Percentiles rank a stretch among this genome's conserved stretches.
These are phyloP conservation scores for Jordanella pulchra DNA, from an alignment of 2,797 vertebrate genomes.

Conservation along the genomic window DNA sequence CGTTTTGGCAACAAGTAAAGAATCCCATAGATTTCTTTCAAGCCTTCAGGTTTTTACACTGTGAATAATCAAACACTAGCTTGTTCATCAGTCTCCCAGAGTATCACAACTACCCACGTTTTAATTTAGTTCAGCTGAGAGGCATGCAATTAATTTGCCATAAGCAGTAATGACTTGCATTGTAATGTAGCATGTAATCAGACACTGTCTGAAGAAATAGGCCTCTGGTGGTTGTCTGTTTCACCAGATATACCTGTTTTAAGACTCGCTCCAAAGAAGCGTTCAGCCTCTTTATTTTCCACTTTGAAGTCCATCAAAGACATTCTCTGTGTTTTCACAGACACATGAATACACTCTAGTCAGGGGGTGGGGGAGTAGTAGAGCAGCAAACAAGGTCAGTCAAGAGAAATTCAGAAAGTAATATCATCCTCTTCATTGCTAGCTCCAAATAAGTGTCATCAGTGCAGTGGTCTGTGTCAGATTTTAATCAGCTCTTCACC, in stretches of 20 bases:
- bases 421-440: conserved; percentile 61
- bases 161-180: conserved; percentile 68
- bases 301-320: conserved; percentile 61
- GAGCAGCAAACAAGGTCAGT: conserved; percentile 35
- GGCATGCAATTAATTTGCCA: conserved; percentile 70
- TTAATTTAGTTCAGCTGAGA: conserved; percentile 67
- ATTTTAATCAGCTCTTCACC: conserved; percentile 72
- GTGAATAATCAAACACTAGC: conserved; percentile 39
- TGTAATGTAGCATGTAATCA: conserved; percentile 69
- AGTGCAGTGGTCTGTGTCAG: conserved; percentile 65
- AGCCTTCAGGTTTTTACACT: conserved; percentile 32
- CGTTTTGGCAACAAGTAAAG: neutral
- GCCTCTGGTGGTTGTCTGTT: conserved; percentile 39
- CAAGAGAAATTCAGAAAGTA: conserved; percentile 33
- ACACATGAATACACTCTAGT: conserved; percentile 17
- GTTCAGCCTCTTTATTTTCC: conserved; percentile 26
- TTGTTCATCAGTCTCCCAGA: conserved; percentile 58
- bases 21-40: conserved; percentile 6
- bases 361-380: conserved; percentile 13
- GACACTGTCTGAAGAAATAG: conserved; percentile 48
- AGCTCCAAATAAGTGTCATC: conserved; percentile 63
- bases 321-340: conserved; percentile 22
- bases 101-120: conserved; percentile 62
- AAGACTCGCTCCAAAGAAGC: conserved; percentile 29
- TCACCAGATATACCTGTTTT: conserved; percentile 51